These are phyloP conservation scores for Diarsia mendica DNA, from an alignment of 2,888 invertebrate species.

Conservation along the genomic window DNA sequence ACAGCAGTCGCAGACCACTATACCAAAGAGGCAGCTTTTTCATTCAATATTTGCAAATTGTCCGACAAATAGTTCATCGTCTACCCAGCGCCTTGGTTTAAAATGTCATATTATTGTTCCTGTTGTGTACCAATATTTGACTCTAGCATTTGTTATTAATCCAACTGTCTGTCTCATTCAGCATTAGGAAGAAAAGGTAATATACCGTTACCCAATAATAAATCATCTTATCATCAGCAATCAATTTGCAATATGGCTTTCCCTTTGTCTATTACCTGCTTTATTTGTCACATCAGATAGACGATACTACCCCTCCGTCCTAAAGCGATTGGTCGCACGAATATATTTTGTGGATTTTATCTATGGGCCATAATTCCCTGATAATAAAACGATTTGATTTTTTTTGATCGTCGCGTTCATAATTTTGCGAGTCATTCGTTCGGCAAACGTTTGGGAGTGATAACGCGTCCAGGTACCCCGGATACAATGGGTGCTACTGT, in stretches of 20 bases:
- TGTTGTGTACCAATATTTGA: neutral
- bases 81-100: neutral
- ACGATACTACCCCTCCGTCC: neutral
- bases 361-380: too few relatives aligned
- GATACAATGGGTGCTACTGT: neutral
- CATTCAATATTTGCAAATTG: too few relatives aligned
- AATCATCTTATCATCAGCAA: neutral
- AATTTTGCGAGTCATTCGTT: neutral
- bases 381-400: too few relatives aligned
- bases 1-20: too few relatives aligned
- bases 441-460: neutral
- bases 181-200: constrained; percentile 30
- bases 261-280: neutral
- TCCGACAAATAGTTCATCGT: neutral
- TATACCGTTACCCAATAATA: neutral
- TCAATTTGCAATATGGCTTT: neutral
- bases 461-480: neutral
- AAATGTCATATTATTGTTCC: neutral
- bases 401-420: neutral
- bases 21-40: too few relatives aligned
- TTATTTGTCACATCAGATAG: neutral
- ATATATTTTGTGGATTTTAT: neutral
- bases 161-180: constrained; percentile 27
- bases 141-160: constrained; percentile 14
- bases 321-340: neutral